Conservation (phyloP, 2,888 invertebrate species). For the Leucozona laternaria region DNA sequence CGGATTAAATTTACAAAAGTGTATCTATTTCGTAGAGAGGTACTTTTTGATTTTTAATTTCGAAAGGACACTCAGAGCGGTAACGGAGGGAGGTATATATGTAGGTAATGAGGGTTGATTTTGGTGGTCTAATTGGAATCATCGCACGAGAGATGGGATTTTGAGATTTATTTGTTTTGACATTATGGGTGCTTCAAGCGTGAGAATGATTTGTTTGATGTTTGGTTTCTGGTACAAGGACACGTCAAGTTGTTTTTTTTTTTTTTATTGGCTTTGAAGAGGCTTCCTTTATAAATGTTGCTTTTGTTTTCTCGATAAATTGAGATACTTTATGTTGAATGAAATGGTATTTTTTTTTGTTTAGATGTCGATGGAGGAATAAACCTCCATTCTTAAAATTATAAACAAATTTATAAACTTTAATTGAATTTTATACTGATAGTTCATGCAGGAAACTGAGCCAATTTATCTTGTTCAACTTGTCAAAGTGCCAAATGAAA, state of each 20-base stretch:
- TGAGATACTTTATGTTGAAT: neutral
- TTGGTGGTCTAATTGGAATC: constrained; percentile 60
- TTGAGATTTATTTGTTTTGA: constrained; percentile 71
- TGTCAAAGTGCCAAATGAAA: too few relatives aligned
- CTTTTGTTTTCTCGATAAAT: neutral
- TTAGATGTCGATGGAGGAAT: neutral
- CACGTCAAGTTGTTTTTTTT: constrained; percentile 1
- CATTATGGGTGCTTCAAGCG: constrained; percentile 60
- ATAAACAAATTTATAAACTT: too few relatives aligned
- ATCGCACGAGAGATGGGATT: constrained; percentile 28
- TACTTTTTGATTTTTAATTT: constrained; percentile 50
- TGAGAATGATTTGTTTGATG: constrained; percentile 68
- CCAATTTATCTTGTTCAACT: too few relatives aligned
- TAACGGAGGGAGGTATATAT: neutral
- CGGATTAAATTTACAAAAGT: constrained; percentile 46
- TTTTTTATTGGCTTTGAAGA: constrained; percentile 10
- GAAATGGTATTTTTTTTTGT: neutral
- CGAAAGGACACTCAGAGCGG: neutral
- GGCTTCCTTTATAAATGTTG: constrained; percentile 9
- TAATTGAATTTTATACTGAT: too few relatives aligned
- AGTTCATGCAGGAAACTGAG: too few relatives aligned
- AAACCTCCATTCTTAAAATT: too few relatives aligned
- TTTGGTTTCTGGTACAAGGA: constrained; percentile 39
- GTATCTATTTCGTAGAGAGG: constrained; percentile 46
- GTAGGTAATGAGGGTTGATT: constrained; percentile 16